Evolutionary conservation across 2,888 invertebrate species (phyloP), one percentile per base, ranked within the genome.

Genomic region (Drosophila anomalata): DNA sequence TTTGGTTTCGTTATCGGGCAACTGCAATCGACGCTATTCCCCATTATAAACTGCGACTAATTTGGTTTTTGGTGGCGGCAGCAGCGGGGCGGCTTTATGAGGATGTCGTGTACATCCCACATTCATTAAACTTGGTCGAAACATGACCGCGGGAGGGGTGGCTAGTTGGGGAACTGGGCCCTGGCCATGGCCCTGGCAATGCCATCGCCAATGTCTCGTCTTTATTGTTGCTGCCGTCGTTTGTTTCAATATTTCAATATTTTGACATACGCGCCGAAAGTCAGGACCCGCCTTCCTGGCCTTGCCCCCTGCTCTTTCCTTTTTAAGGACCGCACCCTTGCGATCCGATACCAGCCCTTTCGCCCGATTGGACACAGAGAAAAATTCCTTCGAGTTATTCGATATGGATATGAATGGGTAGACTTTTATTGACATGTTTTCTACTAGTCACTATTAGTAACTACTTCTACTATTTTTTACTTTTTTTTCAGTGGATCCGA

Each of bases 241-340:
- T 88, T 73, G 79, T 71, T 73, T 71, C 77, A 83, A 84, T 84
- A 84, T 84, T 87, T 84, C 79, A 84, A 84, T 84, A 88, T 84
- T 88, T 84, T 88, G 84, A 84, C 84, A 83, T 79, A 82, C 83
- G 87, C 86, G 77, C 50, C 75, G 62, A 77, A 86, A 79, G 88
- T 85, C 83, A 73, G 31, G 51, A 61, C 50, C 63, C 51, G 56
- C 29, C 61, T 55, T 47, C 44, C 24, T 29, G 26, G 53, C 22
- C 55, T 17, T 39, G 24, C 26, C 58, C 54, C 46, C 29, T 14
- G 22, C 50, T 50, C 56, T 44, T 7, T 14, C 29, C 20, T 33
- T 24, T 17, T 17, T 9, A 31, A 47, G 31, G 44, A 51, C 71
- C 70, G 46, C 57, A 26, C 47, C 68, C 36, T 44, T 9, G 31